Percentiles rank a stretch among this genome's conserved stretches.
Conservation (phyloP, 2,113 vertebrate genomes). For the Trinectes maculatus region DNA sequence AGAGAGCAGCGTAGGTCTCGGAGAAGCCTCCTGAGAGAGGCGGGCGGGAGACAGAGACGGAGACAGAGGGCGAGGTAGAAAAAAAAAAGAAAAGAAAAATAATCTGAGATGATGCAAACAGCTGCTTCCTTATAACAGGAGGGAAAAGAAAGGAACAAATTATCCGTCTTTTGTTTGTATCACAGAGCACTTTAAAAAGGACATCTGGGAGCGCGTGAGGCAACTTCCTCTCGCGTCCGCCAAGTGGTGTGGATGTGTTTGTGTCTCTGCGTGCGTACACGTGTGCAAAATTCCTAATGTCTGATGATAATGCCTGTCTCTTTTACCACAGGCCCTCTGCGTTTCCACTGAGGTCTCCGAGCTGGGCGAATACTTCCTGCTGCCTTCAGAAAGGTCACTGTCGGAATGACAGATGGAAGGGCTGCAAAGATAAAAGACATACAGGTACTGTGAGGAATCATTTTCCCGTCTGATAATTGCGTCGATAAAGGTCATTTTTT, state of each 20-base stretch:
- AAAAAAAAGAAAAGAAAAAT: constrained; percentile 3
- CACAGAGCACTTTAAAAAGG: constrained; percentile 48
- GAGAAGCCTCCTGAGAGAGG: constrained; percentile 82
- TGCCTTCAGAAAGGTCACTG: constrained; percentile 85
- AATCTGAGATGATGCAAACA: constrained; percentile 53
- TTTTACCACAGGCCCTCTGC: constrained; percentile 86
- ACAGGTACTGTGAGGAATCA: constrained; percentile 18
- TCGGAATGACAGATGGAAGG: constrained; percentile 86
- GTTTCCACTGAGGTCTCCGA: constrained; percentile 86
- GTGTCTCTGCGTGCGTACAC: constrained; percentile 24
- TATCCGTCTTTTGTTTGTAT: constrained; percentile 52
- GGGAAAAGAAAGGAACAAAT: constrained; percentile 43
- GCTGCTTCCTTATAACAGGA: constrained; percentile 54
- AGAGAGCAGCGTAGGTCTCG: constrained; percentile 88
- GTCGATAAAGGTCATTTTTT: constrained; percentile 24
- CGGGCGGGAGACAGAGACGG: constrained; percentile 23
- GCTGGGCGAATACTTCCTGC: constrained; percentile 86
- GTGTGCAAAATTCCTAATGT: constrained; percentile 37
- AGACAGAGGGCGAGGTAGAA: not conserved
- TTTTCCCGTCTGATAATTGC: constrained; percentile 21
- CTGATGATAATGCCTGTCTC: constrained; percentile 30
- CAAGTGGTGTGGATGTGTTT: constrained; percentile 24
- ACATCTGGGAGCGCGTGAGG: constrained; percentile 54
- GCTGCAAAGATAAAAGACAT: constrained; percentile 62
- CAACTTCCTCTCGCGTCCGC: constrained; percentile 39